phyloP scores from a whole-genome alignment of 1,140 invertebrate species.

The Bombus superbus region DNA sequence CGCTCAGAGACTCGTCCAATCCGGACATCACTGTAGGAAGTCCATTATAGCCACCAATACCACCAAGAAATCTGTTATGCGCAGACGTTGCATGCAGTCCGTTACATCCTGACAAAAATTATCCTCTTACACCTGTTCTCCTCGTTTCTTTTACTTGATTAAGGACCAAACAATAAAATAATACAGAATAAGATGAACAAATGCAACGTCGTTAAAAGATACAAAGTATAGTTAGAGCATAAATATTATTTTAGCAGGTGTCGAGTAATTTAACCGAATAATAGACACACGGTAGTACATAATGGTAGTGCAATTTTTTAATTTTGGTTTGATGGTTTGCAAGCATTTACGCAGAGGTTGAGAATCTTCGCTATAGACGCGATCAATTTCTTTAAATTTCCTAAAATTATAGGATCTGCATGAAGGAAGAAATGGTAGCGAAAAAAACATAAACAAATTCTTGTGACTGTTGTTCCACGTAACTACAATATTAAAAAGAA shows the following conservation, averaged over 20 bases:
- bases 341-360: too few species aligned
- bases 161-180: neutral
- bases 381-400: neutral
- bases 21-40: conserved; percentile 91
- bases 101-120: conserved; percentile 85
- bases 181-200: neutral
- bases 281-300: too few species aligned
- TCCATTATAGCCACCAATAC: conserved; percentile 89
- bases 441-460: neutral
- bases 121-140: neutral
- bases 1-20: conserved; percentile 91
- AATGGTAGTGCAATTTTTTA: neutral
- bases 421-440: neutral
- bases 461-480: neutral
- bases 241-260: neutral
- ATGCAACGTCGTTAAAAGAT: neutral
- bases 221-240: neutral
- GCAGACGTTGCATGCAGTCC: conserved; percentile 89
- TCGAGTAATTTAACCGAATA: neutral
- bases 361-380: neutral
- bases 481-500: neutral
- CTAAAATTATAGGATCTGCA: neutral
- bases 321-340: neutral
- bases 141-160: neutral
- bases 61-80: conserved; percentile 89